Evolutionary conservation across 2,113 vertebrate species (phyloP), one percentile per base, ranked within the genome.

Genomic region (Sinocyclocheilus grahami): DNA sequence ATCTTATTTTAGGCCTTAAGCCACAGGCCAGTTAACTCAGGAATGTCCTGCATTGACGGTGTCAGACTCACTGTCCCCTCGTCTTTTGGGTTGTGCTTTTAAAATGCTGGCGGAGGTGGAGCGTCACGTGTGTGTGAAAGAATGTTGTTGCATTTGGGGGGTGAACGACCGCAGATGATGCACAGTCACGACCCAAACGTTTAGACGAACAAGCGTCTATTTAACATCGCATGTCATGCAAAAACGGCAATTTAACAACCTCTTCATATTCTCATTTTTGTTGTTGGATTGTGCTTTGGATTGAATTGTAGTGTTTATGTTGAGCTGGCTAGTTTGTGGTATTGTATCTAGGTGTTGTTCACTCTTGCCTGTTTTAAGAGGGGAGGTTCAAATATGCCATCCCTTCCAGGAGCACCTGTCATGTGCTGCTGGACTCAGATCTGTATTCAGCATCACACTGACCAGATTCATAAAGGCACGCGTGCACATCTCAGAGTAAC

Each of bases 1-100:
- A 86, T 88, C 78, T 65, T 74, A 67, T 85, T 85, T 87, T 69
- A 42, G n/a, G 76, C 69, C 39, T 55, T 30, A 62, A 48, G 69
- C 22, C 42, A 27, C 22, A 30, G 37, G 37, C 16, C n/a, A 27
- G n/a, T 82, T 11, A 12, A 60, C 46, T 63, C 83, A 46, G 71
- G 53, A 80, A 80, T 80, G 78, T 79, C 30, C 20, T 27, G 42
- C 24, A 16, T 87, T 11, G 62, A 5, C 24, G 67, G 48, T 51
- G 18, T 78, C 48, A 79, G 58, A 30, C 86, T 62, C 6, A 1
- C 53, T n/a, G 63, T 69, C 72, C 71, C 33, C 13, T 9, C 7
- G 48, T 48, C 30, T 46, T 46, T 11, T 58, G 69, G 69, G 33
- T 22, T 10, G 3, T 1, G 2, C 33, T 37, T 71, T 71, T 33